Evolutionary conservation across 2,113 vertebrate genomes (phyloP).

Genomic region (Limnothrissa miodon): DNA sequence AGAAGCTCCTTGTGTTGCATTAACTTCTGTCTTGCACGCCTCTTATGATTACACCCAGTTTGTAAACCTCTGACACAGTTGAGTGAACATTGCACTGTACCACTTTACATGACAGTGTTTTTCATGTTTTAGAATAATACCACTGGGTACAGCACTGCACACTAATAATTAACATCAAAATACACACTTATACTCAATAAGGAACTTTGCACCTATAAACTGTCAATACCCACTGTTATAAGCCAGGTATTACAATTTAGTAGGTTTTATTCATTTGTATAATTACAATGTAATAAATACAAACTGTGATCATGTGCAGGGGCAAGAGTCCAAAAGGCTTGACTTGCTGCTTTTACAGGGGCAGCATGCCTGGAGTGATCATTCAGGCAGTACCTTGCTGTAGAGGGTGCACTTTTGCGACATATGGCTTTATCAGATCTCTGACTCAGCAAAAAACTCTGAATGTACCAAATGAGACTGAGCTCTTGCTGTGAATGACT

Average conservation of each 20-base stretch:
- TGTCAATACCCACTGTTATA: not conserved
- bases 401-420: not conserved
- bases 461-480: not conserved
- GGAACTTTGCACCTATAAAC: not conserved
- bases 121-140: not conserved
- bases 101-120: not conserved
- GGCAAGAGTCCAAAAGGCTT: not conserved
- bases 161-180: not conserved
- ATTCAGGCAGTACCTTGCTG: not conserved
- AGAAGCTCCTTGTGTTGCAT: not conserved
- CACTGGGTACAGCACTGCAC: not conserved
- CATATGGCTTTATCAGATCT: conserved; percentile 2
- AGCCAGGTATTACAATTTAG: not conserved
- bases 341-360: not conserved
- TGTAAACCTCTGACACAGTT: not conserved
- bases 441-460: conserved; percentile 2
- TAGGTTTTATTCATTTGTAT: not conserved
- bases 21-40: not conserved
- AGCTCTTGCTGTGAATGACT: not conserved
- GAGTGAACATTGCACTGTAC: not conserved
- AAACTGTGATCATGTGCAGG: not conserved
- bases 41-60: not conserved
- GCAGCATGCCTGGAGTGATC: not conserved
- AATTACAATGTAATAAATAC: not conserved
- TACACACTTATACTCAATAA: not conserved